A percentile compares a stretch with the other conserved stretches of the same genome.
Conservation (phyloP, 2,888 invertebrate species). For the Hesperia comma region DNA sequence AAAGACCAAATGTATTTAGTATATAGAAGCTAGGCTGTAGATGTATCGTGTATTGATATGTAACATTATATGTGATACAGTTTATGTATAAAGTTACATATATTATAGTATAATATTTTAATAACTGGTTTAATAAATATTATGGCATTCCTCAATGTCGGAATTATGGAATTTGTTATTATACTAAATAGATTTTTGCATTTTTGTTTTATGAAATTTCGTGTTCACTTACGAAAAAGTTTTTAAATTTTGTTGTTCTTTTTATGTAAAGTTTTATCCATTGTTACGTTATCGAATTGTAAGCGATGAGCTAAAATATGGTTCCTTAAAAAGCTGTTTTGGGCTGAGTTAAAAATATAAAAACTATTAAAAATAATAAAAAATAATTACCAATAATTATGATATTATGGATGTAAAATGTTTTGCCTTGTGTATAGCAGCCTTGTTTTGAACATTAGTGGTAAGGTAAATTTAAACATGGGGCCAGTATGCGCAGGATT, state of each 20-base stretch:
- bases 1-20: constrained; percentile 83
- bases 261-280: constrained; percentile 62
- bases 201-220: constrained; percentile 45
- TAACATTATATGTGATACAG: constrained; percentile 61
- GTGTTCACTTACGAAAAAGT: constrained; percentile 48
- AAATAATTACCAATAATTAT: constrained; percentile 21
- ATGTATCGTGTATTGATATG: constrained; percentile 59
- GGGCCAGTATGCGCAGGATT: constrained; percentile 67
- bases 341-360: background rate
- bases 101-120: constrained; percentile 58
- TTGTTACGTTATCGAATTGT: constrained; percentile 64
- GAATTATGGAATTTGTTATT: constrained; percentile 46
- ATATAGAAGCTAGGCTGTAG: constrained; percentile 76
- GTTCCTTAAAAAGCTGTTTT: constrained; percentile 64
- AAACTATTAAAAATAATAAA: constrained; percentile 4
- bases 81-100: constrained; percentile 61
- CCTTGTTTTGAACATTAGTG: constrained; percentile 68
- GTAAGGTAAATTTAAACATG: constrained; percentile 64
- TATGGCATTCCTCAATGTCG: constrained; percentile 62
- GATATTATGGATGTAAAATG: constrained; percentile 24
- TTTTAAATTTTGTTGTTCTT: constrained; percentile 64
- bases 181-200: constrained; percentile 47
- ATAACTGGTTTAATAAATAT: constrained; percentile 51
- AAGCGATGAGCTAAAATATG: constrained; percentile 56
- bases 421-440: constrained; percentile 67